These are phyloP conservation scores for Teleogryllus occipitalis DNA, from an alignment of 1,140 invertebrate species.

Conservation along the genomic window DNA sequence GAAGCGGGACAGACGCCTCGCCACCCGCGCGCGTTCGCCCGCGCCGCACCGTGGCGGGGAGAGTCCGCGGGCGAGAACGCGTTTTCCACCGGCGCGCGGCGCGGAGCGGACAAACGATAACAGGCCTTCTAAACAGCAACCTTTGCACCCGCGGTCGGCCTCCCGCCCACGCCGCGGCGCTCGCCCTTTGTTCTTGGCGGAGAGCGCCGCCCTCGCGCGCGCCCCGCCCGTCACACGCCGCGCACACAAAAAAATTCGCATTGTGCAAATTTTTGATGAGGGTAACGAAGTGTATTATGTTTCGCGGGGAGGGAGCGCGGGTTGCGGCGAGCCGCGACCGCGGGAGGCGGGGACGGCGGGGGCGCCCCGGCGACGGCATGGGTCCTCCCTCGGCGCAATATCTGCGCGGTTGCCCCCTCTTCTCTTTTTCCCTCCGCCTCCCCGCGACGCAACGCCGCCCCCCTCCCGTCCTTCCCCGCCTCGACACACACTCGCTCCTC, in stretches of 20 bases:
- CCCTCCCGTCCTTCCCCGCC: neutral
- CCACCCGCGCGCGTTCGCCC: too few species aligned
- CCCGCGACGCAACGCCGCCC: neutral
- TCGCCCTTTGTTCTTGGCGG: neutral
- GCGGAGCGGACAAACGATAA: neutral
- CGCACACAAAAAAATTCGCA: constrained; percentile 12
- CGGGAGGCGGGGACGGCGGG: neutral
- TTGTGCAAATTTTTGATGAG: constrained; percentile 22
- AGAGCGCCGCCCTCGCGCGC: neutral
- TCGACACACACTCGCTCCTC: neutral
- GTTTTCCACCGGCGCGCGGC: neutral
- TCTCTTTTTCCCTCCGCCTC: neutral
- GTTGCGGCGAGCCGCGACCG: neutral
- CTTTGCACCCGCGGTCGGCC: neutral
- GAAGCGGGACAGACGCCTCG: too few species aligned
- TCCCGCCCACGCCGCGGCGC: neutral
- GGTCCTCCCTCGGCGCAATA: neutral
- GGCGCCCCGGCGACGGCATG: too few species aligned
- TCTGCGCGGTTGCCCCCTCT: neutral
- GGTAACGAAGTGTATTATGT: constrained; percentile 23
- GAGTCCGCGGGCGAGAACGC: neutral
- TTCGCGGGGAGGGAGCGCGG: constrained; percentile 10
- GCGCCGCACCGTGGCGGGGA: too few species aligned
- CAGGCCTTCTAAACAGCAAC: neutral
- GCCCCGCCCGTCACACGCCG: neutral